phyloP scores from a whole-genome alignment of 1,140 invertebrate species.

The Epicauta chinensis region DNA sequence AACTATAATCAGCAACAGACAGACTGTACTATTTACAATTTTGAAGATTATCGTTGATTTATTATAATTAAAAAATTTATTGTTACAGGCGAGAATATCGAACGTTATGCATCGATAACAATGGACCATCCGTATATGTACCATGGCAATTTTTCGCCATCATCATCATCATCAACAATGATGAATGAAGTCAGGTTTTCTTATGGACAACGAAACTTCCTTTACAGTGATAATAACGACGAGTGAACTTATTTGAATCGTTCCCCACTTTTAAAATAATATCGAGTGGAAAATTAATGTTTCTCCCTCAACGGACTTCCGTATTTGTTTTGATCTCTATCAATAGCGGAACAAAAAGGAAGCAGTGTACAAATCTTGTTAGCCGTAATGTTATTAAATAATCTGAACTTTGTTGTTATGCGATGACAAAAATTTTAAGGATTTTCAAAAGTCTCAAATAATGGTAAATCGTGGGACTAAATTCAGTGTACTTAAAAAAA shows the following conservation, averaged over 20 bases:
- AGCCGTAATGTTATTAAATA: constrained; percentile 14
- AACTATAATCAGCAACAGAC: too few species aligned
- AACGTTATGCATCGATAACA: constrained; percentile 3
- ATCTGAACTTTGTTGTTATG: constrained; percentile 7
- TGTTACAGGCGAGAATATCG: constrained; percentile 5
- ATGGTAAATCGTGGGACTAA: constrained; percentile 12
- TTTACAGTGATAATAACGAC: constrained; percentile 20
- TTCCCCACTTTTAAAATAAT: constrained; percentile 4
- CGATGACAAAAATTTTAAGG: constrained; percentile 12
- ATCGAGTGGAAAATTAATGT: not conserved
- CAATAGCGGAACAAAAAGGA: not conserved
- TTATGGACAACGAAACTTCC: constrained; percentile 25
- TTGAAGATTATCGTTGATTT: too few species aligned
- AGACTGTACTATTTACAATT: too few species aligned
- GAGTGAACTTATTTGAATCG: constrained; percentile 5
- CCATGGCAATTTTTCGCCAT: constrained; percentile 13
- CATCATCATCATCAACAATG: constrained; percentile 10
- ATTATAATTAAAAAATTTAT: not conserved
- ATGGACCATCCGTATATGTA: constrained; percentile 1
- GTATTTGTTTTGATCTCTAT: not conserved
- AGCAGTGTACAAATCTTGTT: constrained; percentile 21
- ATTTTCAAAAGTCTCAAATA: too few species aligned
- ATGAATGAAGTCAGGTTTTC: constrained; percentile 19
- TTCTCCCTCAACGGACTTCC: not conserved
- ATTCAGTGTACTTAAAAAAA: constrained; percentile 17